Conservation (phyloP, 2,888 invertebrate species). For the Thalpophila matura region DNA sequence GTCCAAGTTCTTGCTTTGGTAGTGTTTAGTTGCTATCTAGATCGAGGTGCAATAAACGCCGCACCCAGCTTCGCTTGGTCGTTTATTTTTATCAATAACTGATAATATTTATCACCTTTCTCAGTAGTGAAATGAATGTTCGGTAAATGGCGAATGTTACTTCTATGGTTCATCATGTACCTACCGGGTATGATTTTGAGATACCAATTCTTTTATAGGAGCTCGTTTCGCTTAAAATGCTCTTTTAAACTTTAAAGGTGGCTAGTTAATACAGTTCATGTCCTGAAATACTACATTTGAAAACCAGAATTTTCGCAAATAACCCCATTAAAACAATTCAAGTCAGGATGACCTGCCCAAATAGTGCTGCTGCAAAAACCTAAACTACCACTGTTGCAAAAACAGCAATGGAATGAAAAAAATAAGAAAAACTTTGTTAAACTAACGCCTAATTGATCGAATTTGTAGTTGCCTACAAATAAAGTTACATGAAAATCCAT, state of each 20-base stretch:
- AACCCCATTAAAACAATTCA: too few species aligned
- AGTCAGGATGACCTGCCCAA: too few species aligned
- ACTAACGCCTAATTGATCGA: background rate
- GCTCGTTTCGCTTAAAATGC: background rate
- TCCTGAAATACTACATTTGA: too few species aligned
- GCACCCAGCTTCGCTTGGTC: slow-evolving; percentile 76
- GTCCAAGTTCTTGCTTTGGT: slow-evolving; percentile 35
- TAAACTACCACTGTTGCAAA: too few species aligned
- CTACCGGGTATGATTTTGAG: background rate
- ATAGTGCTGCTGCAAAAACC: too few species aligned
- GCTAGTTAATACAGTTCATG: too few species aligned
- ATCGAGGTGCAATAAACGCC: slow-evolving; percentile 75
- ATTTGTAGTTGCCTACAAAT: slow-evolving; percentile 25
- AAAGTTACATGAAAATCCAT: slow-evolving; percentile 20
- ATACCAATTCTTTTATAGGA: background rate
- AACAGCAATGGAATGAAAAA: background rate
- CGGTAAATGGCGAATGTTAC: slow-evolving; percentile 18
- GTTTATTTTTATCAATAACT: slow-evolving; percentile 73
- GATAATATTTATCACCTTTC: slow-evolving; percentile 64
- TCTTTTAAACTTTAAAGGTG: too few species aligned
- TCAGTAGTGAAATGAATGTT: slow-evolving; percentile 45
- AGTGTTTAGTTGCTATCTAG: slow-evolving; percentile 39
- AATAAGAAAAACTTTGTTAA: background rate
- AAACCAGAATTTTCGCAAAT: too few species aligned
- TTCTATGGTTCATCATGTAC: slow-evolving; percentile 1